Conservation (phyloP, 1,140 invertebrate species). For the Halyomorpha halys region DNA sequence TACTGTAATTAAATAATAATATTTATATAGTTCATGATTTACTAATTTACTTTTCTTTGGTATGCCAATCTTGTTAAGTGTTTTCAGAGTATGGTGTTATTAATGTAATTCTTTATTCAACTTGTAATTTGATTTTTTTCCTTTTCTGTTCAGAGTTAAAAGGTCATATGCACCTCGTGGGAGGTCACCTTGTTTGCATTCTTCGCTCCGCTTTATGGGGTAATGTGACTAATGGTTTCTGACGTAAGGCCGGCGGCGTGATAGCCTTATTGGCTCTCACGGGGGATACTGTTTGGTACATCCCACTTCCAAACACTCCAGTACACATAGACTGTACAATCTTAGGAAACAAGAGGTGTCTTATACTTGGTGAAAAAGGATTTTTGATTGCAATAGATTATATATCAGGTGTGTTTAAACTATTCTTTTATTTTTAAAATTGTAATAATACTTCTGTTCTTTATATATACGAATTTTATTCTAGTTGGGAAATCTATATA, state of each 20-base stretch:
- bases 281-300: conserved; percentile 53
- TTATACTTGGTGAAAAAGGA: conserved; percentile 56
- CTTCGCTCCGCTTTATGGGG: conserved; percentile 46
- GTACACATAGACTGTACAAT: conserved; percentile 56
- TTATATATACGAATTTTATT: no score
- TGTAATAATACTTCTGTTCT: no score
- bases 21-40: no score
- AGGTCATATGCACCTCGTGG: conserved; percentile 56
- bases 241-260: conserved; percentile 40
- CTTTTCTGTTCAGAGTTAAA: conserved; percentile 45
- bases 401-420: conserved; percentile 44
- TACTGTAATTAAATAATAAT: no score
- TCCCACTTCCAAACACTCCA: conserved; percentile 49
- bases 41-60: no score
- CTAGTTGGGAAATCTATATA: no score
- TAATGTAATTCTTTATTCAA: no score
- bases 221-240: conserved; percentile 30
- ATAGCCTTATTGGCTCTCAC: conserved; percentile 48
- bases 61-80: no score
- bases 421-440: no score
- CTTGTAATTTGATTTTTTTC: conserved; percentile 6
- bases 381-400: conserved; percentile 56
- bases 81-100: no score
- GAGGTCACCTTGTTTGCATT: conserved; percentile 58
- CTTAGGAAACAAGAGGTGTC: conserved; percentile 57